Percentiles rank a stretch among this genome's conserved stretches.
phyloP scores from a whole-genome alignment of 2,797 vertebrate genomes.

The Peromyscus nudipes region DNA sequence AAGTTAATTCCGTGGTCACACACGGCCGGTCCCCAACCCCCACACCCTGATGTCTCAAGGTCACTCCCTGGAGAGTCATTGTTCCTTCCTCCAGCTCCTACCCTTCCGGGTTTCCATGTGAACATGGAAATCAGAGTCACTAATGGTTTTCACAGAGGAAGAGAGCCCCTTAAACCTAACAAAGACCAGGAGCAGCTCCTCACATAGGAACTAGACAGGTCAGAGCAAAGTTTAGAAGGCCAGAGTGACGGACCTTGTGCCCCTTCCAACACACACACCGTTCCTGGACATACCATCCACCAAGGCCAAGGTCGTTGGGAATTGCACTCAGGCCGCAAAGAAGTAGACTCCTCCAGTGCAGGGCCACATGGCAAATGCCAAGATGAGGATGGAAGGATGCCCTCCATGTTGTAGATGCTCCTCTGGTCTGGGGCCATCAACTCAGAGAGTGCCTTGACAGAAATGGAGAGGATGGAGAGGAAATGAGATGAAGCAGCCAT shows the following conservation, averaged over 20 bases:
- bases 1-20: not conserved
- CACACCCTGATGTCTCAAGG: not conserved
- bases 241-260: not conserved
- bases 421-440: not conserved
- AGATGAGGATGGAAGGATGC: not conserved
- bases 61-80: conserved; percentile 3
- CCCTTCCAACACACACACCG: not conserved
- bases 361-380: not conserved
- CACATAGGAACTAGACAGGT: not conserved
- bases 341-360: not conserved
- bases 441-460: not conserved
- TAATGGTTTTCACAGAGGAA: not conserved
- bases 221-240: not conserved
- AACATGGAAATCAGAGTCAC: not conserved
- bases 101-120: not conserved
- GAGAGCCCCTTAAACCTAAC: rapidly evolving
- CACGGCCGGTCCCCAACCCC: not conserved
- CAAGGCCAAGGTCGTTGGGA: not conserved
- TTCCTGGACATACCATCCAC: not conserved
- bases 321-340: not conserved
- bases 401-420: not conserved
- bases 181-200: not conserved
- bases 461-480: not conserved
- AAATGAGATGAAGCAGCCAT: too few relatives aligned
- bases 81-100: not conserved